Base-by-base conservation (phyloP, 2,797 vertebrate genomes). In the Holocentrus rufus region DNA sequence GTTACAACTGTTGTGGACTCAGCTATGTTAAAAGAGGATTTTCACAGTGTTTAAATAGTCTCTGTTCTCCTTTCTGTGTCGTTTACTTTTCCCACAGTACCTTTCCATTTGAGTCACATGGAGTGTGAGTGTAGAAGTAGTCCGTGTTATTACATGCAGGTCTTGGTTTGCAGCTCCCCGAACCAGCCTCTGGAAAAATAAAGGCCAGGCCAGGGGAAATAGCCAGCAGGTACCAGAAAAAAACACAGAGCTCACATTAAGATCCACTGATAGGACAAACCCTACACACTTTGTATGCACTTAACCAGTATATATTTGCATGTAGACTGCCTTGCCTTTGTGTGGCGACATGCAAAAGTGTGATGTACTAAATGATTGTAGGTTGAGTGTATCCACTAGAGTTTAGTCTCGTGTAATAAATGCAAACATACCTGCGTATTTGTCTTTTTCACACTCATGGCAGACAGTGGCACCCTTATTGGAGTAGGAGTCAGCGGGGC, bases 41-140 rank as follows among this genome's bases (percentile, higher is more conserved):
- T 69, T 66, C 25, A 22, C 67, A 56, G 55, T 49, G 2, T 65
- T 72, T 1, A 34, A 8, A 5, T 5, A 34, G 5, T 34, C 1
- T 34, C 31, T 34, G 31, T 34, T 34, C 7, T 34, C 31, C 3
- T 34, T 34, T 52, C n/a, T n/a, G n/a, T n/a, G n/a, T n/a, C n/a
- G 13, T 30, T 31, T 53, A 13, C 18, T 49, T 39, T 52, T 50
- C 65, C 47, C 56, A 74, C 20, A 25, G 74, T 94, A 98, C 98
- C 96, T 96, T 92, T 85, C 95, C 94, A 0, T 69, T 74, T 34
- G 90, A 85, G 61, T 98, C 95, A 77, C 98, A 99, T 56, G 95
- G 94, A 0, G 93, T 97, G 89, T 99, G 97, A 0, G 95, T 99
- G 87, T 95, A 97, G 93, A 99, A 99, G 86, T 96, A 99, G 83